phyloP scores from a whole-genome alignment of 2,797 vertebrate genomes.

The Linurgus olivaceus region DNA sequence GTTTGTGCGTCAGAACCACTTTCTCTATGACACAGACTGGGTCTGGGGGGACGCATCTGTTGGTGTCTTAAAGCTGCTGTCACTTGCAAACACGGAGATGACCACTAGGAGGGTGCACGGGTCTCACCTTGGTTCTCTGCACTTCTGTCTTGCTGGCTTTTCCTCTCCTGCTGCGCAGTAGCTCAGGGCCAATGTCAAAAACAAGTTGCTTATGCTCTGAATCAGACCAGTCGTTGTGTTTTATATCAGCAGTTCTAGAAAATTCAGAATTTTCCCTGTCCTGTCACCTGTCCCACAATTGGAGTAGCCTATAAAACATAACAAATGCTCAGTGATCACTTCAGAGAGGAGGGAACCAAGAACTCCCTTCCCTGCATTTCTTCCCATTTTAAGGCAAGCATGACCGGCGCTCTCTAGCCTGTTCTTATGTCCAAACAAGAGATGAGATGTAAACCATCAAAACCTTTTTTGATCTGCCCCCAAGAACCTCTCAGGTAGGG shows the following conservation, averaged over 20 bases:
- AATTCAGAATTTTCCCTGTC: neutral
- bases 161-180: neutral
- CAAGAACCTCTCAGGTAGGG: neutral
- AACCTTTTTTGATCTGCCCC: neutral
- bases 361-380: neutral
- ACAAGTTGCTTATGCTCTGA: neutral
- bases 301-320: neutral
- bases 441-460: neutral
- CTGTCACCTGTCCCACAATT: neutral
- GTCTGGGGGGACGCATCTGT: neutral
- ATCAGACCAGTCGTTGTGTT: neutral
- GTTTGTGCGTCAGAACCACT: neutral
- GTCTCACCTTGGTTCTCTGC: neutral
- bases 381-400: neutral
- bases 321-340: neutral
- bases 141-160: neutral
- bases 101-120: neutral
- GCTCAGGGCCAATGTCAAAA: neutral
- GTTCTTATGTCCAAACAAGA: neutral
- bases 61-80: neutral
- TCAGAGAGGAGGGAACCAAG: neutral
- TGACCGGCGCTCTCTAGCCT: neutral
- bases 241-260: neutral
- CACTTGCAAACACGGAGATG: neutral
- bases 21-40: rapidly evolving